Percentiles rank a stretch among this genome's conserved stretches.
Conservation (phyloP, 1,140 invertebrate genomes). For the Eciton burchellii region DNA sequence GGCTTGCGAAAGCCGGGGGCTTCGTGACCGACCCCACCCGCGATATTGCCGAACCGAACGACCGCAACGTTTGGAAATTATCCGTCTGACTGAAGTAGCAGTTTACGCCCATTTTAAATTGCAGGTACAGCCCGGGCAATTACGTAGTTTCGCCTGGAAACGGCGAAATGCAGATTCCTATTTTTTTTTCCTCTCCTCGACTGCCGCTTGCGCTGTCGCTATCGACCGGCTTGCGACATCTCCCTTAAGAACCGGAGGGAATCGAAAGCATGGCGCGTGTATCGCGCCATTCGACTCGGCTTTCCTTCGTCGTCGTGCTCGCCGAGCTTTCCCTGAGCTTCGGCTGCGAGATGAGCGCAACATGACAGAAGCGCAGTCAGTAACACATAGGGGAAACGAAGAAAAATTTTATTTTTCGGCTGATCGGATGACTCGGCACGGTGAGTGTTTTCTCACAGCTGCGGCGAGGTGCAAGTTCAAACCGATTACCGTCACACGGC, state of each 20-base stretch:
- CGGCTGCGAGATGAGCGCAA: neutral
- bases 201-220: slow-evolving; percentile 16
- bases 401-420: neutral
- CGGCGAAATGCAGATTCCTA: slow-evolving; percentile 72
- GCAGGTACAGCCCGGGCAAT: slow-evolving; percentile 72
- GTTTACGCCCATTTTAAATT: slow-evolving; percentile 78
- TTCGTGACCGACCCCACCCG: slow-evolving; percentile 79
- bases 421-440: slow-evolving; percentile 11
- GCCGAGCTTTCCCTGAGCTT: neutral
- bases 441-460: slow-evolving; percentile 41
- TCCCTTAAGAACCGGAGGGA: slow-evolving; percentile 15
- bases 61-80: slow-evolving; percentile 77
- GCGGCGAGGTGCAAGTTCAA: slow-evolving; percentile 72
- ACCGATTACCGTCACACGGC: slow-evolving; percentile 69
- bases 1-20: slow-evolving; percentile 69
- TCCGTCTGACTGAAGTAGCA: slow-evolving; percentile 71
- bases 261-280: neutral
- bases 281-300: neutral
- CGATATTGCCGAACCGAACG: slow-evolving; percentile 77
- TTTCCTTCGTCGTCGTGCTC: neutral
- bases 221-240: slow-evolving; percentile 52
- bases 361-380: neutral
- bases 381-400: neutral
- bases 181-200: slow-evolving; percentile 47
- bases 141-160: slow-evolving; percentile 71